A percentile compares a stretch with the other conserved stretches of the same genome.
Evolutionary conservation across 2,797 vertebrate genomes (phyloP).

Genomic region (Pseudochaenichthys georgianus): DNA sequence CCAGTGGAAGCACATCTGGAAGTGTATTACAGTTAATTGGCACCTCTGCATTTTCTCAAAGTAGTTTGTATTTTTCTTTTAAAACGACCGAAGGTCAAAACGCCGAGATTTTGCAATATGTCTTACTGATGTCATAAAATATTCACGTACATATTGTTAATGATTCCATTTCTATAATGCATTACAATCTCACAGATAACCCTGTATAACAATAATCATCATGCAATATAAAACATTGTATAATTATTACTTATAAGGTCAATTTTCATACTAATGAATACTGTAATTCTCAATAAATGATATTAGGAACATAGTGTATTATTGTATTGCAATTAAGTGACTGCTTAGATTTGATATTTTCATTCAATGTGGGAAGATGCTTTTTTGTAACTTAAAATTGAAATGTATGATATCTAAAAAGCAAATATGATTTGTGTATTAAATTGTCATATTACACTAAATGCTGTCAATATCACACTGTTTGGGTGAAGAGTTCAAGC

Average conservation of each 20-base stretch:
- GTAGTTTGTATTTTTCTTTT: too few species aligned
- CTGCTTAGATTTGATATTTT: neutral
- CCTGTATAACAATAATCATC: too few species aligned
- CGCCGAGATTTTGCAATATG: neutral
- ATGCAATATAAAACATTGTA: too few species aligned
- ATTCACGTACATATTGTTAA: neutral
- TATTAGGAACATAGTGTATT: too few species aligned
- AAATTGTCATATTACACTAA: too few species aligned
- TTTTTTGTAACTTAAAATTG: neutral
- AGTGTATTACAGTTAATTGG: neutral
- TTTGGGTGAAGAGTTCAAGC: neutral
- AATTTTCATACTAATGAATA: too few species aligned
- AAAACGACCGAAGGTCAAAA: too few species aligned
- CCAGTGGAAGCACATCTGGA: neutral
- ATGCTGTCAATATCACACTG: too few species aligned
- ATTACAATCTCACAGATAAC: too few species aligned
- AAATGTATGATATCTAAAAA: neutral
- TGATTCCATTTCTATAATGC: slow-evolving; percentile 3
- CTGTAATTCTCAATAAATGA: too few species aligned
- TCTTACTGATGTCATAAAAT: slow-evolving; percentile 1
- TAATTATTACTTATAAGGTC: too few species aligned
- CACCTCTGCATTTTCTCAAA: neutral
- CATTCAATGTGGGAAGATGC: neutral
- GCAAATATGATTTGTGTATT: neutral
- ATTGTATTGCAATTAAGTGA: too few species aligned